Percentiles rank a stretch among this genome's conserved stretches.
phyloP scores from a whole-genome alignment of 2,113 vertebrate species.

The Holacanthus passer region DNA sequence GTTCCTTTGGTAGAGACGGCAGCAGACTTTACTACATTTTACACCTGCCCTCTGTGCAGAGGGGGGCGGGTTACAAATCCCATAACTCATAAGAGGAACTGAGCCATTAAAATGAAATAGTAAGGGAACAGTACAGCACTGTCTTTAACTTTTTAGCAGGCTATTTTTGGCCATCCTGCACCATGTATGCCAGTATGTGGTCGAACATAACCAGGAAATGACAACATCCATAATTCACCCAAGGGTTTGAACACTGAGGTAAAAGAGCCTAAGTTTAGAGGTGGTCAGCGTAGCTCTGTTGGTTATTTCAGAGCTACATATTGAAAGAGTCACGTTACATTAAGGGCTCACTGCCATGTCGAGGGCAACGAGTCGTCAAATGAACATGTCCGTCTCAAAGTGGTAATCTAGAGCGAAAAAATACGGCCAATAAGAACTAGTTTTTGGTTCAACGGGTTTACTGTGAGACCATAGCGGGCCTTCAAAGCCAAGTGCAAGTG shows the following conservation, averaged over 20 bases:
- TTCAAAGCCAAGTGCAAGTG: constrained; percentile 44
- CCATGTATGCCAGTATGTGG: constrained; percentile 72
- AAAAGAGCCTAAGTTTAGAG: constrained; percentile 72
- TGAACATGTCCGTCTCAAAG: constrained; percentile 55
- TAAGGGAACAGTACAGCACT: constrained; percentile 63
- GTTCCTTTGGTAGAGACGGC: constrained; percentile 28
- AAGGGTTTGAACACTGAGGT: constrained; percentile 54
- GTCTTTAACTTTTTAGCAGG: constrained; percentile 64
- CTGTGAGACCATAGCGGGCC: constrained; percentile 43
- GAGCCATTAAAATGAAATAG: constrained; percentile 70
- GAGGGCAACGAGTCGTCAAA: constrained; percentile 58
- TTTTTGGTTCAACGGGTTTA: constrained; percentile 63
- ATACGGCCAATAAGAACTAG: constrained; percentile 40
- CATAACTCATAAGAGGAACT: constrained; percentile 71
- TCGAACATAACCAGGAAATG: constrained; percentile 80
- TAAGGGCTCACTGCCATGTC: constrained; percentile 49
- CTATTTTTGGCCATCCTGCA: constrained; percentile 70
- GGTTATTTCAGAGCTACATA: constrained; percentile 65
- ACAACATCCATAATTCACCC: constrained; percentile 76
- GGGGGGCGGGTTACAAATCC: constrained; percentile 38
- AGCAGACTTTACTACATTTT: constrained; percentile 43
- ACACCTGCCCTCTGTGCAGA: constrained; percentile 64
- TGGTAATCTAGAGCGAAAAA: constrained; percentile 62
- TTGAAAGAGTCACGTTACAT: constrained; percentile 69
- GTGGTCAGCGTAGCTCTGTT: constrained; percentile 65